Conservation (phyloP, 2,888 invertebrate genomes). For the Gryllus longicercus region DNA sequence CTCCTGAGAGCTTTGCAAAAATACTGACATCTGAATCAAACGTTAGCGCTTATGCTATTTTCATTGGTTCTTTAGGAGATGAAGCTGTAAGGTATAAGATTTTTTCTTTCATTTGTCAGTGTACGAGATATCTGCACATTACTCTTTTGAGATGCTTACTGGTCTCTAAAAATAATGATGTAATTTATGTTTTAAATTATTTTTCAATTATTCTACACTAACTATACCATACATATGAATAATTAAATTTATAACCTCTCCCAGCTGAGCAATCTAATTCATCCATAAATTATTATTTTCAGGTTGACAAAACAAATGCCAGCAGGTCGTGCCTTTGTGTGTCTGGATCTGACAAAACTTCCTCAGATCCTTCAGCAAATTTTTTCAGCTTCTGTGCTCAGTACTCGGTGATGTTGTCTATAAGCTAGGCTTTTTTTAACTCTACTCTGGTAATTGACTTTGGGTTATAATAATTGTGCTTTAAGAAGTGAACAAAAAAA, state of each 20-base stretch:
- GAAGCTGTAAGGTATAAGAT: constrained; percentile 71
- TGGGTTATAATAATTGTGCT: too few relatives aligned
- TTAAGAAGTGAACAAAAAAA: too few relatives aligned
- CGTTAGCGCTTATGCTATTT: constrained; percentile 87
- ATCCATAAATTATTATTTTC: not conserved
- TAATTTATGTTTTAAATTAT: not conserved
- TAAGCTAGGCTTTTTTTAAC: too few relatives aligned
- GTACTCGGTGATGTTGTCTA: too few relatives aligned
- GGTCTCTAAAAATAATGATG: not conserved
- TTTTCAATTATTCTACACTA: constrained; percentile 20
- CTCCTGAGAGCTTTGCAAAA: constrained; percentile 67
- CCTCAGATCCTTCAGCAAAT: constrained; percentile 94
- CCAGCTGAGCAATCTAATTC: too few relatives aligned
- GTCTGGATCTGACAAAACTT: constrained; percentile 81
- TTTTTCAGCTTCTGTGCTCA: constrained; percentile 73
- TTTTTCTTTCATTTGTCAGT: not conserved
- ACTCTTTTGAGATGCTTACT: too few relatives aligned
- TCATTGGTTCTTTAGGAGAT: constrained; percentile 92
- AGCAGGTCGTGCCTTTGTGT: constrained; percentile 85
- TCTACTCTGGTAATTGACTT: too few relatives aligned
- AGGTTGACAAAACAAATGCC: constrained; percentile 78
- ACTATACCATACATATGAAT: too few relatives aligned
- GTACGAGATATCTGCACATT: too few relatives aligned
- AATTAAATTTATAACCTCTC: too few relatives aligned
- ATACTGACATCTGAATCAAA: constrained; percentile 64